A percentile compares a stretch with the other conserved stretches of the same genome.
These are phyloP conservation scores for Rhinoraja longicauda DNA, from an alignment of 2,797 vertebrate species.

Conservation along the genomic window DNA sequence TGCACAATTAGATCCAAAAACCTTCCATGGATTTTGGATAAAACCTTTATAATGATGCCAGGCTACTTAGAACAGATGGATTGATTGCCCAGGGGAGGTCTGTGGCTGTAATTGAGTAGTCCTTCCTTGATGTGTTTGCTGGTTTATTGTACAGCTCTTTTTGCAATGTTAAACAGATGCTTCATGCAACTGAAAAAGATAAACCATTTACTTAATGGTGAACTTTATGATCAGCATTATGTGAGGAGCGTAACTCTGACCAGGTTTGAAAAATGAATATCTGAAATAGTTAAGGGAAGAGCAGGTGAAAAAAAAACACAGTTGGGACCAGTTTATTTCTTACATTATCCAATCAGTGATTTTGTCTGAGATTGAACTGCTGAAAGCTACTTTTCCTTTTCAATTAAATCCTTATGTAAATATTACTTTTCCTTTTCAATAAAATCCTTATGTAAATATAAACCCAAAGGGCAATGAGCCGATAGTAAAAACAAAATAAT, in stretches of 20 bases:
- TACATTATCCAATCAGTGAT: background rate
- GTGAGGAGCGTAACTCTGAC: background rate
- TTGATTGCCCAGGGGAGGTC: background rate
- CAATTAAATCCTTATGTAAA: background rate
- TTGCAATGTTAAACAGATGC: background rate
- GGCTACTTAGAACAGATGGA: background rate
- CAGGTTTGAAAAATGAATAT: too few species aligned
- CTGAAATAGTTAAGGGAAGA: too few species aligned
- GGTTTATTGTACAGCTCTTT: background rate
- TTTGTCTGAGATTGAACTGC: background rate
- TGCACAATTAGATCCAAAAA: background rate
- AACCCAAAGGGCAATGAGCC: background rate
- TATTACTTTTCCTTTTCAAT: background rate
- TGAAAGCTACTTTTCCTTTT: background rate
- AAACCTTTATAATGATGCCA: background rate
- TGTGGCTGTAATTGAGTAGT: background rate
- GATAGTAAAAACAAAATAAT: background rate
- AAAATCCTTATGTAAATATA: background rate
- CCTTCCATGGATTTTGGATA: background rate
- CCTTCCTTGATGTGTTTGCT: background rate
- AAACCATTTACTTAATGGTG: background rate
- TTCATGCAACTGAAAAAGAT: background rate
- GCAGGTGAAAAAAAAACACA: too few species aligned
- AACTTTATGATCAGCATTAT: background rate
- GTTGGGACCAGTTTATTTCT: background rate